These are phyloP conservation scores for Xenops minutus DNA, from an alignment of 2,797 vertebrate species.

Conservation along the genomic window DNA sequence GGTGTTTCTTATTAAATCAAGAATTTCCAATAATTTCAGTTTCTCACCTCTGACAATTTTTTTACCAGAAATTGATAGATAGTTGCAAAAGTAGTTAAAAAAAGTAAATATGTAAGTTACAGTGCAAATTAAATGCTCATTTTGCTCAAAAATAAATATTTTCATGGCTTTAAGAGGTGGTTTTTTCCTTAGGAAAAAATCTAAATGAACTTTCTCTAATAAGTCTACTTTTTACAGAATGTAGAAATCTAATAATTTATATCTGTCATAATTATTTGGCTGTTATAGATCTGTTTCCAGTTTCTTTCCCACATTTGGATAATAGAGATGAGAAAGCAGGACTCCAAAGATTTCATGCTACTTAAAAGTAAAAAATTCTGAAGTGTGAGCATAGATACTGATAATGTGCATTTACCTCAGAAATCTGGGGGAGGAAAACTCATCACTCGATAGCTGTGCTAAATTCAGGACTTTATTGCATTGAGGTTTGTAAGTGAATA, in stretches of 20 bases:
- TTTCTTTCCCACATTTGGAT: background rate
- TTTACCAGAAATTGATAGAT: background rate
- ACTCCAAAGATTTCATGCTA: constrained; percentile 3
- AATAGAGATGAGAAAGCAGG: background rate
- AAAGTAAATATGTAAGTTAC: background rate
- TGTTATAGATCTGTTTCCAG: background rate
- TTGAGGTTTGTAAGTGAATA: background rate
- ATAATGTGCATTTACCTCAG: background rate
- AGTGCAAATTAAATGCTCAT: background rate
- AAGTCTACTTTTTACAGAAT: background rate
- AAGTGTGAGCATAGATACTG: background rate
- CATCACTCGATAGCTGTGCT: background rate
- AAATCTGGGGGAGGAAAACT: background rate
- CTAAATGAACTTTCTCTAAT: background rate
- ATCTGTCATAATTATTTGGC: background rate
- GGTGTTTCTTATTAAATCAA: background rate
- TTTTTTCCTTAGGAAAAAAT: background rate
- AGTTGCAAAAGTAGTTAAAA: background rate
- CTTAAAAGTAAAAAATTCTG: constrained; percentile 7
- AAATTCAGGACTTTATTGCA: background rate
- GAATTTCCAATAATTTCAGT: background rate
- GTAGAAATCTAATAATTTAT: background rate
- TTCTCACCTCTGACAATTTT: background rate
- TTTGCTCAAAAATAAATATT: background rate
- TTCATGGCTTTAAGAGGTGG: background rate